Percentiles rank a stretch among this genome's conserved stretches.
phyloP scores from a whole-genome alignment of 1,140 invertebrate genomes.

The Samia ricini region DNA sequence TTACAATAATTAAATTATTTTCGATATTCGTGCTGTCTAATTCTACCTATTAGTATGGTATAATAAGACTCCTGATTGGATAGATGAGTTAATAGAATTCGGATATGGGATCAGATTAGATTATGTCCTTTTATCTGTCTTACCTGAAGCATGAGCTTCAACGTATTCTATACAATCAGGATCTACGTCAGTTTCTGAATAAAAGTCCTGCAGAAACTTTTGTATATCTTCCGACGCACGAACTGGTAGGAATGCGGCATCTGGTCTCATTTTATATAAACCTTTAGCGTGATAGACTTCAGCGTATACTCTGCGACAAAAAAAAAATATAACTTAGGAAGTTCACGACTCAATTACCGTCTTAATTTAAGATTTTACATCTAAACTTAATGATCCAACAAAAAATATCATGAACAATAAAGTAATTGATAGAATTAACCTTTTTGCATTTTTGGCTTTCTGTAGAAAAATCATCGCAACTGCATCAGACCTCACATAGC shows the following conservation, averaged over 20 bases:
- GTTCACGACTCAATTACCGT: too few relatives aligned
- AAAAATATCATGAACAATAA: neutral
- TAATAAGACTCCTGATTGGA: too few relatives aligned
- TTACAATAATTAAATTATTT: neutral
- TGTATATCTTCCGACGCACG: constrained; percentile 77
- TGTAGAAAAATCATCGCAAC: constrained; percentile 86
- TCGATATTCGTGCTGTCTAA: too few relatives aligned
- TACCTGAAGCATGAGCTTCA: constrained; percentile 84
- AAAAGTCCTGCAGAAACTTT: constrained; percentile 79
- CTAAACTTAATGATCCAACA: too few relatives aligned
- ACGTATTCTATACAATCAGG: constrained; percentile 82
- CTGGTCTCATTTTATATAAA: neutral
- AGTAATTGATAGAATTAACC: neutral
- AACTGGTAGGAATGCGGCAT: constrained; percentile 2
- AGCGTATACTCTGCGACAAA: constrained; percentile 77
- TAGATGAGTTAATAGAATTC: too few relatives aligned
- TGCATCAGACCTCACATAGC: constrained; percentile 83
- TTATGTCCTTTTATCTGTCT: too few relatives aligned
- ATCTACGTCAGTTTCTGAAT: constrained; percentile 79
- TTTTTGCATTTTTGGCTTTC: constrained; percentile 56
- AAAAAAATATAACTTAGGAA: neutral
- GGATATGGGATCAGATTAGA: too few relatives aligned
- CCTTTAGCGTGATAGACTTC: constrained; percentile 81
- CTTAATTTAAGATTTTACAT: too few relatives aligned
- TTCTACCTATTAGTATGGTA: too few relatives aligned